Base-by-base conservation (phyloP, 2,888 invertebrate species). In the Drosophila atripex region DNA sequence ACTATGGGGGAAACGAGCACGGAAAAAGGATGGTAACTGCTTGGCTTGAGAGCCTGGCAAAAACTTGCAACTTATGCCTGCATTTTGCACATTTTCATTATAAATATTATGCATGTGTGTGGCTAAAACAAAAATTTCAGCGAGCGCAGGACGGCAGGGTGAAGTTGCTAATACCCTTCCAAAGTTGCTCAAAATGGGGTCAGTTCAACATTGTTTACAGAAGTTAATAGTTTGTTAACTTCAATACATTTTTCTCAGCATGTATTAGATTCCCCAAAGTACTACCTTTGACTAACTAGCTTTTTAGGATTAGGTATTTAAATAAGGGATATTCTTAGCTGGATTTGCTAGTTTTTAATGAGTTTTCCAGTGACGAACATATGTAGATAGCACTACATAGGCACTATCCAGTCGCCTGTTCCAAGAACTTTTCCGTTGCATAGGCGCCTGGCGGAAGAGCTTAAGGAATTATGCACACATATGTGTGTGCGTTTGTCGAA, bases 61-160 rank as follows among this genome's bases (percentile, higher is more conserved):
- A 76, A 85, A 75, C 75, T 86, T 75, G 59, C 69, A 80, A 80
- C 86, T 86, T 82, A 75, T 86, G 77, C 75, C 80, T 70, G 80
- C 71, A 68, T 61, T 73, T 69, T 66, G 51, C 86, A 72, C 68
- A 77, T 65, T 76, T 86, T 71, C 80, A 86, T 73, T 77, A 76
- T 59, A 74, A 63, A 65, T 72, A 71, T 72, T 63, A 43, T 72
- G 65, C 57, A 46, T 53, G 64, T 16, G 30, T 56, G 50, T 61
- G 53, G 65, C 28, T 55, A 39, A 53, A 70, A 32, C 52, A 38
- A 21, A 68, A 46, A 51, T 39, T 28, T n/a, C 16, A 38, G 18
- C 41, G n/a, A 5, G 3, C n/a, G 8, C 14, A 14, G n/a, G 3
- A n/a, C 21, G 18, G 6, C 14, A 18, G 2, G 5, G 9, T 2